Percentiles rank a stretch among this genome's conserved stretches.
These are phyloP conservation scores for Sternotherus odoratus DNA, from an alignment of 2,797 vertebrate genomes.

Conservation along the genomic window DNA sequence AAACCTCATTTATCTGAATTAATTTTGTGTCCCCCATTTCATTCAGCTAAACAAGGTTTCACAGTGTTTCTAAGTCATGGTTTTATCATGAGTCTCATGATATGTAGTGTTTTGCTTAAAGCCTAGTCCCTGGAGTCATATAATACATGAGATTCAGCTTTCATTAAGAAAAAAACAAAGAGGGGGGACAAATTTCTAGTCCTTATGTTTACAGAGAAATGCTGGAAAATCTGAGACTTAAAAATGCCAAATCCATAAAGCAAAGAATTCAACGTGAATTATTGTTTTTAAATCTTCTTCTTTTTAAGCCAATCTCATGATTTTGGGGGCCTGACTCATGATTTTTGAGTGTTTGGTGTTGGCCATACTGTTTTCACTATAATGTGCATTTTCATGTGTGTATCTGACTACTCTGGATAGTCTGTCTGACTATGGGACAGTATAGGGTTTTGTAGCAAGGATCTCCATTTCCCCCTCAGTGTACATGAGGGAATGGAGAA, in stretches of 20 bases:
- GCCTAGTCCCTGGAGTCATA: slow-evolving; percentile 6
- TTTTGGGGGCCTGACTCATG: neutral
- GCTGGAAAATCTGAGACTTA: neutral
- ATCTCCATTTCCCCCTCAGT: neutral
- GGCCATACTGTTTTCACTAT: neutral
- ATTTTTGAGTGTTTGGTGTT: neutral
- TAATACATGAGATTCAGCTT: slow-evolving; percentile 1
- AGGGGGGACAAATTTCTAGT: neutral
- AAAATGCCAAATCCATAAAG: neutral
- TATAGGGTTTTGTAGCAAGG: rapidly evolving
- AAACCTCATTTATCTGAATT: slow-evolving; percentile 75
- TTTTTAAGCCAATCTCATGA: neutral
- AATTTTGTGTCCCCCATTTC: slow-evolving; percentile 73
- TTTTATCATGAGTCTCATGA: slow-evolving; percentile 62
- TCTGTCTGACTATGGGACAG: rapidly evolving
- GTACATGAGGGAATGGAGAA: rapidly evolving
- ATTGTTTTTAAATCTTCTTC: neutral
- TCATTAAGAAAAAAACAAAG: neutral
- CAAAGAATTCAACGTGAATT: neutral
- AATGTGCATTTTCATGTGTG: rapidly evolving
- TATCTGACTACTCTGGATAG: neutral
- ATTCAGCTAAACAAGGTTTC: slow-evolving; percentile 73
- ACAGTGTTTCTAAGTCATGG: slow-evolving; percentile 55
- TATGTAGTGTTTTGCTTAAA: slow-evolving; percentile 29
- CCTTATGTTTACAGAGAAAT: neutral